Percentiles rank a stretch among this genome's conserved stretches.
These are phyloP conservation scores for Nematopogon swammerdamellus DNA, from an alignment of 2,888 invertebrate species.

Conservation along the genomic window DNA sequence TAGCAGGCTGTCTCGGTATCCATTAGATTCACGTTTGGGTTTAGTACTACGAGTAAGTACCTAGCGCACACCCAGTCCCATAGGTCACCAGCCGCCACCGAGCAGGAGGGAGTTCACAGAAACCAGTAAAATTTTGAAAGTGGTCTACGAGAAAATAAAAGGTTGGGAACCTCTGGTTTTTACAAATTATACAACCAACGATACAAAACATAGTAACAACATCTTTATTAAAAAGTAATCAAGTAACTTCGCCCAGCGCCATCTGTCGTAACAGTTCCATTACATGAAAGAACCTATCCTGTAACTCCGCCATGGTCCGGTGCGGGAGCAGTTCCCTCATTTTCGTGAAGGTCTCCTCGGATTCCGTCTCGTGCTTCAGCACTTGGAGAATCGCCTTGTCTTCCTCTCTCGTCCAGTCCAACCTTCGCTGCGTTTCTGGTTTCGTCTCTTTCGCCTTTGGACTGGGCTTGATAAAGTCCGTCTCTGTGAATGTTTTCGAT, in stretches of 20 bases:
- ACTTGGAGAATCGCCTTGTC: conserved; percentile 78
- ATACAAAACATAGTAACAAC: not conserved
- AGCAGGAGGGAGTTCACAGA: too few species aligned
- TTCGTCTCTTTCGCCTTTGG: conserved; percentile 13
- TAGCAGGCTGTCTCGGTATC: too few species aligned
- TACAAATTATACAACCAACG: not conserved
- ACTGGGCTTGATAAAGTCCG: conserved; percentile 5
- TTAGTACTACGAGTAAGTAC: too few species aligned
- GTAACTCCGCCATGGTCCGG: conserved; percentile 56
- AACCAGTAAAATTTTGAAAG: too few species aligned
- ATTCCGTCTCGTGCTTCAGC: conserved; percentile 65
- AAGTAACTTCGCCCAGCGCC: conserved; percentile 46
- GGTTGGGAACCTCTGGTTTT: too few species aligned
- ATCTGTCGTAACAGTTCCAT: conserved; percentile 63
- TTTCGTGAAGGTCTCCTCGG: conserved; percentile 60
- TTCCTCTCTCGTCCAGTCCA: conserved; percentile 73
- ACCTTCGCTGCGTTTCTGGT: conserved; percentile 24
- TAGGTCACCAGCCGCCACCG: too few species aligned
- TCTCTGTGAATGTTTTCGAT: not conserved
- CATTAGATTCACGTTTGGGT: too few species aligned
- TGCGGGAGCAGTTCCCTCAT: conserved; percentile 54
- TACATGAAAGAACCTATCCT: conserved; percentile 57
- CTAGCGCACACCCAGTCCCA: too few species aligned
- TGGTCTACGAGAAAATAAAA: too few species aligned
- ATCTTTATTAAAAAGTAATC: conserved; percentile 10